phyloP scores from a whole-genome alignment of 2,888 invertebrate genomes.

The Griposia aprilina region DNA sequence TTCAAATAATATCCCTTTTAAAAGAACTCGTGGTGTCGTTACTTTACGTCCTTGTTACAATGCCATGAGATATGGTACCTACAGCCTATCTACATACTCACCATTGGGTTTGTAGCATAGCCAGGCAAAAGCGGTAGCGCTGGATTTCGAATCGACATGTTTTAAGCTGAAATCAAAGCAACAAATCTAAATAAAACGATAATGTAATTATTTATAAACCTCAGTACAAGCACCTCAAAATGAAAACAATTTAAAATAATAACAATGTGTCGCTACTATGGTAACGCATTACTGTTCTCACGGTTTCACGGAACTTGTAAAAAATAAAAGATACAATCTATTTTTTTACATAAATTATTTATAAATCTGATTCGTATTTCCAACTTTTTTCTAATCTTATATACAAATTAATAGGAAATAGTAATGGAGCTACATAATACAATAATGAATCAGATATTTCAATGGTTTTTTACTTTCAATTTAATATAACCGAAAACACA shows the following conservation, averaged over 20 bases:
- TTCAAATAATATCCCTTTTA: background rate
- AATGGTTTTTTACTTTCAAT: background rate
- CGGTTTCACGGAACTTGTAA: background rate
- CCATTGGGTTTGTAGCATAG: slow-evolving; percentile 92
- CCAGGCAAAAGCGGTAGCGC: slow-evolving; percentile 94
- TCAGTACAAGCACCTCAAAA: slow-evolving; percentile 35
- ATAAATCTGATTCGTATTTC: background rate
- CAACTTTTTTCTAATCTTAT: background rate
- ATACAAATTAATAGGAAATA: slow-evolving; percentile 1
- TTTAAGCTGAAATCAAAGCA: slow-evolving; percentile 34
- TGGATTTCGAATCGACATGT: slow-evolving; percentile 90
- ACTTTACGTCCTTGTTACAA: background rate
- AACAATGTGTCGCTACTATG: slow-evolving; percentile 43
- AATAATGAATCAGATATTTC: too few species aligned
- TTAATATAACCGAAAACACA: too few species aligned
- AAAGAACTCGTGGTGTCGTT: background rate
- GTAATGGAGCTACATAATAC: background rate
- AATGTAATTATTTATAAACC: slow-evolving; percentile 32
- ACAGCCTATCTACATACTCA: slow-evolving; percentile 82
- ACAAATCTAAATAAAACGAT: slow-evolving; percentile 34
- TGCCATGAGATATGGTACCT: background rate
- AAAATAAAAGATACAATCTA: background rate
- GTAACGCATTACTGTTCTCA: slow-evolving; percentile 33
- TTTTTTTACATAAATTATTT: background rate
- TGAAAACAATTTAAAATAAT: slow-evolving; percentile 43